phyloP scores from a whole-genome alignment of 2,113 vertebrate species.

The Mus musculus region DNA sequence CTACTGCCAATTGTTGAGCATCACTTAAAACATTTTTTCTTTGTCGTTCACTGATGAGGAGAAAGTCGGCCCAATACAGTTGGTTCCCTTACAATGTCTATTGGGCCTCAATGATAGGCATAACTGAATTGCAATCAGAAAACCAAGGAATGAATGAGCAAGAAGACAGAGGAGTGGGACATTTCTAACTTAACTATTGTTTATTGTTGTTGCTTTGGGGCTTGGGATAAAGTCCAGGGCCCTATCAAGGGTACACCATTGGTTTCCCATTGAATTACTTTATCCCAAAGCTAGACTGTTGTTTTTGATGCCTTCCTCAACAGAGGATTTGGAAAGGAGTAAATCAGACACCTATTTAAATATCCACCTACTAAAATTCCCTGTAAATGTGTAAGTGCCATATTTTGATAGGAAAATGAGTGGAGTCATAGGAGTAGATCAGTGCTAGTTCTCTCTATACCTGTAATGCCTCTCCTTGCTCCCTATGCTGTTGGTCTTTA shows the following conservation, averaged over 20 bases:
- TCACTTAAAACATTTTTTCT: background rate
- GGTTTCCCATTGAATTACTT: background rate
- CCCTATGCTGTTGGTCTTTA: background rate
- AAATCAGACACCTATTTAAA: background rate
- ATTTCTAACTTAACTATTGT: background rate
- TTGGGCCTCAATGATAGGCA: background rate
- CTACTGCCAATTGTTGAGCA: background rate
- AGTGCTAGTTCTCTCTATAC: background rate
- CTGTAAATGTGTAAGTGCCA: background rate
- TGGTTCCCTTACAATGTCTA: background rate
- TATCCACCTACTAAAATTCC: background rate
- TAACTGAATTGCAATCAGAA: conserved; percentile 57
- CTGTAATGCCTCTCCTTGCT: background rate
- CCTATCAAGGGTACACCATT: rapidly evolving
- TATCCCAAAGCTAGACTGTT: background rate
- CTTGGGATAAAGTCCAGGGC: background rate
- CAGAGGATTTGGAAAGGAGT: background rate
- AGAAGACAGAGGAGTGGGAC: background rate
- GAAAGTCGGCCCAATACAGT: rapidly evolving
- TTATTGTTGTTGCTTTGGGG: background rate
- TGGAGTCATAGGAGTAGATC: background rate
- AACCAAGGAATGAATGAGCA: background rate
- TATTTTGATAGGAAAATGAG: background rate
- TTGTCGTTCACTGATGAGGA: background rate
- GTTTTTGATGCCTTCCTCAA: background rate